A percentile compares a stretch with the other conserved stretches of the same genome.
phyloP scores from a whole-genome alignment of 2,797 vertebrate genomes.

The Cuniculus paca region DNA sequence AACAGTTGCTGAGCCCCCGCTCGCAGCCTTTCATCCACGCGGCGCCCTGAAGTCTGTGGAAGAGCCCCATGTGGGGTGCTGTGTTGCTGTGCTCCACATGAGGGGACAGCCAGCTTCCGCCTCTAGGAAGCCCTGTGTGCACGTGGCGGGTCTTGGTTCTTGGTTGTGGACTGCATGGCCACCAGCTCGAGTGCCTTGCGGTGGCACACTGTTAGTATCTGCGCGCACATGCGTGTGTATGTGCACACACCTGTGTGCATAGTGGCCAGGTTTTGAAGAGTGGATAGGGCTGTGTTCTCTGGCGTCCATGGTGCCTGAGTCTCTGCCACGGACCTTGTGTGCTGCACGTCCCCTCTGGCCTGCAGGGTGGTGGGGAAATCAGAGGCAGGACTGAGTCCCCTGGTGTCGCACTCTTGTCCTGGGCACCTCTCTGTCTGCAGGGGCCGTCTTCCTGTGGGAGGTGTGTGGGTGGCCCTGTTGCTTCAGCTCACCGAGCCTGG shows the following conservation, averaged over 20 bases:
- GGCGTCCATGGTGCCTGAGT: background rate
- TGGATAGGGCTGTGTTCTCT: rapidly evolving
- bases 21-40: too few species aligned
- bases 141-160: background rate
- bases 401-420: background rate
- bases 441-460: too few species aligned
- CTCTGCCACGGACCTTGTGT: rapidly evolving
- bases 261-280: background rate
- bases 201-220: background rate
- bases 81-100: rapidly evolving
- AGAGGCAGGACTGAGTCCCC: background rate
- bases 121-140: background rate
- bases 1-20: background rate
- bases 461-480: background rate
- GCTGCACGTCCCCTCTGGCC: background rate
- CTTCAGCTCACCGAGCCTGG: background rate
- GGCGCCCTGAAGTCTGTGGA: background rate
- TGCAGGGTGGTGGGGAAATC: background rate
- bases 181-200: rapidly evolving
- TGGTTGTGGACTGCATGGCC: rapidly evolving
- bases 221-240: too few species aligned
- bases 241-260: background rate
- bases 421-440: background rate
- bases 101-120: too few species aligned
- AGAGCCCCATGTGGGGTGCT: rapidly evolving